These are phyloP conservation scores for Polylopha cassiicola DNA, from an alignment of 2,888 invertebrate genomes.

Conservation along the genomic window DNA sequence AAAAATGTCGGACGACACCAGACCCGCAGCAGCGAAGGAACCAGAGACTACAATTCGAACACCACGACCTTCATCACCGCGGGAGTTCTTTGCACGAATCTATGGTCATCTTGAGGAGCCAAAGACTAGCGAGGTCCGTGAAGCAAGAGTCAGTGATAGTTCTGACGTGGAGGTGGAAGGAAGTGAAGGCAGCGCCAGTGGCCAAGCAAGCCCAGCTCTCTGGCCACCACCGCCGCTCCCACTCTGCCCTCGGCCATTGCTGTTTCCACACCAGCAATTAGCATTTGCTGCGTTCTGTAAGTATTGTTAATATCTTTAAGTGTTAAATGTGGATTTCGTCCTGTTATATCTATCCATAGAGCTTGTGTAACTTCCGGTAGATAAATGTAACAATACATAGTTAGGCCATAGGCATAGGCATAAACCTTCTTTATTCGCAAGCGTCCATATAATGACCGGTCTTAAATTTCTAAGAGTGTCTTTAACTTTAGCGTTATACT, in stretches of 20 bases:
- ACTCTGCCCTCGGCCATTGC: constrained; percentile 62
- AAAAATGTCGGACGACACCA: constrained; percentile 42
- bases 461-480: too few species aligned
- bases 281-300: constrained; percentile 78
- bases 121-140: constrained; percentile 32
- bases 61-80: constrained; percentile 83
- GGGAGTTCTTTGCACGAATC: constrained; percentile 87
- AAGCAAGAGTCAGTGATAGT: constrained; percentile 51
- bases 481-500: too few species aligned
- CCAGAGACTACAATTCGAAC: constrained; percentile 39
- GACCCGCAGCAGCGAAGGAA: constrained; percentile 34
- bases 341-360: too few species aligned
- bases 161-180: constrained; percentile 67
- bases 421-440: too few species aligned
- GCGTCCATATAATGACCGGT: too few species aligned
- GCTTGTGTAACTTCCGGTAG: too few species aligned
- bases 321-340: too few species aligned
- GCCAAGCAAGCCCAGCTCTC: constrained; percentile 33
- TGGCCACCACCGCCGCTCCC: constrained; percentile 60
- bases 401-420: too few species aligned
- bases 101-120: constrained; percentile 85
- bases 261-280: constrained; percentile 67
- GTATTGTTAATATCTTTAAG: constrained; percentile 35
- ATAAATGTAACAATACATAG: too few species aligned
- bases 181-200: constrained; percentile 33